phyloP scores from a whole-genome alignment of 1,140 invertebrate species.

The Amyelois transitella region DNA sequence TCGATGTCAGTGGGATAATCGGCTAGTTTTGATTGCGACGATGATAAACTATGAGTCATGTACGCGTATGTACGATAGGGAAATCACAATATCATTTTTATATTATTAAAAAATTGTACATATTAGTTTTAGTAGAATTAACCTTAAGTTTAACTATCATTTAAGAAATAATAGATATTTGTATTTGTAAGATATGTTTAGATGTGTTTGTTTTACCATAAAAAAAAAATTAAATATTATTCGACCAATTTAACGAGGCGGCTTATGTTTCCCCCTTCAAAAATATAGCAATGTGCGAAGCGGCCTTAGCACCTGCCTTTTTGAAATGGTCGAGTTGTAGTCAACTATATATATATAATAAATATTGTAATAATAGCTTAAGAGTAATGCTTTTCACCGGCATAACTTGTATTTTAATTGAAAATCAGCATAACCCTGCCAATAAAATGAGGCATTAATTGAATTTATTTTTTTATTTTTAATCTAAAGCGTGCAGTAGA shows the following conservation, averaged over 20 bases:
- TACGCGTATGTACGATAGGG: not conserved
- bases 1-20: not conserved
- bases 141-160: conserved; percentile 36
- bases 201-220: conserved; percentile 57
- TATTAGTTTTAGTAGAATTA: conserved; percentile 34
- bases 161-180: conserved; percentile 40
- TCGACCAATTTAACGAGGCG: conserved; percentile 33
- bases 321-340: conserved; percentile 48
- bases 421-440: conserved; percentile 23
- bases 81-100: conserved; percentile 52
- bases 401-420: conserved; percentile 33
- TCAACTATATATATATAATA: conserved; percentile 56
- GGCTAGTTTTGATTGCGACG: not conserved
- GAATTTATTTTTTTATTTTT: conserved; percentile 23
- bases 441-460: conserved; percentile 32
- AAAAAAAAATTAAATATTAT: conserved; percentile 15
- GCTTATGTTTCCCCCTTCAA: conserved; percentile 1
- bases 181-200: conserved; percentile 58
- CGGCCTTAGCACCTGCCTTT: conserved; percentile 11
- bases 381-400: conserved; percentile 55
- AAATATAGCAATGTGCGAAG: not conserved
- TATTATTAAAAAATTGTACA: conserved; percentile 36
- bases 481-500: conserved; percentile 2
- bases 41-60: not conserved
- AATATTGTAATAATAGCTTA: conserved; percentile 52